A percentile compares a stretch with the other conserved stretches of the same genome.
These are phyloP conservation scores for Gallinago undulata DNA, from an alignment of 2,113 vertebrate genomes.

Conservation along the genomic window DNA sequence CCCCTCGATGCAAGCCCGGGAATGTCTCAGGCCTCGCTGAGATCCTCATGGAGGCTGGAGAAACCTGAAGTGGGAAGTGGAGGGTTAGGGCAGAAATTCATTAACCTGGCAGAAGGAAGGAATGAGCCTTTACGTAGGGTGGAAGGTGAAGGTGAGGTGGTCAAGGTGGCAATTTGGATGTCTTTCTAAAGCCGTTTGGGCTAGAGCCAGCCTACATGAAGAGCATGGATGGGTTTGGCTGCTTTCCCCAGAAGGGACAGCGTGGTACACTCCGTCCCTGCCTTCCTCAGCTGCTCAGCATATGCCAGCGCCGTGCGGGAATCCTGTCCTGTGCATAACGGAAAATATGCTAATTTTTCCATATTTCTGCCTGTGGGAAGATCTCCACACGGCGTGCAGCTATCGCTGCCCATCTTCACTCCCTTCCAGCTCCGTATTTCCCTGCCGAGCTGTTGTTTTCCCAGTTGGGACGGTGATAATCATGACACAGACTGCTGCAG, in stretches of 20 bases:
- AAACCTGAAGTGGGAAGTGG: not conserved
- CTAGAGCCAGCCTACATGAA: not conserved
- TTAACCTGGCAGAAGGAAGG: not conserved
- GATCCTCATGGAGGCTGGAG: not conserved
- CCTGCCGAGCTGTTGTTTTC: not conserved
- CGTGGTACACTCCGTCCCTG: not conserved
- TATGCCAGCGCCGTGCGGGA: not conserved
- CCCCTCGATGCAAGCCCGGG: fast-evolving
- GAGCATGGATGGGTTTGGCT: not conserved
- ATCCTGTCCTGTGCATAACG: not conserved
- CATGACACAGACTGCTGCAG: not conserved
- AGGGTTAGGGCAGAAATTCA: not conserved
- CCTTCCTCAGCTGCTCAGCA: slow-evolving; percentile 9
- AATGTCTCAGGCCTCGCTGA: not conserved
- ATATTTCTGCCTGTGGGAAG: not conserved
- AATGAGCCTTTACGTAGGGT: not conserved
- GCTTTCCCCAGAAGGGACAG: slow-evolving; percentile 29
- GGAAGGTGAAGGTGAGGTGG: not conserved
- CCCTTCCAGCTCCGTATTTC: not conserved
- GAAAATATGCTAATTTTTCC: not conserved
- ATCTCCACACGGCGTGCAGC: not conserved
- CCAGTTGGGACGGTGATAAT: not conserved
- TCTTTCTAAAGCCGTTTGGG: not conserved
- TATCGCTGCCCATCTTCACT: not conserved
- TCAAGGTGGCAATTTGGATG: not conserved